Conservation (phyloP, 1,140 invertebrate genomes). For the Ostrea denselamellosa region DNA sequence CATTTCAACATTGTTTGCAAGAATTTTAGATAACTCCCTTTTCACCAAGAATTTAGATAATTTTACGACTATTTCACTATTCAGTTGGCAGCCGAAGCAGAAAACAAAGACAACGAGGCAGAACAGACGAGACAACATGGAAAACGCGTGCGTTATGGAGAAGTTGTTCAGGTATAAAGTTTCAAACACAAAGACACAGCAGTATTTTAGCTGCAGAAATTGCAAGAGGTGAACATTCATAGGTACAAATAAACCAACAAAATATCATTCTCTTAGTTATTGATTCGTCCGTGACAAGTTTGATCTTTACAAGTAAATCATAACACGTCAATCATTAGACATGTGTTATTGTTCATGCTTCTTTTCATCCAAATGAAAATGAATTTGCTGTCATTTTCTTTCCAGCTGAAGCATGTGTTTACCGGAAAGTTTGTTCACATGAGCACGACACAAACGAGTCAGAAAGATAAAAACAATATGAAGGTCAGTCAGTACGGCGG, state of each 20-base stretch:
- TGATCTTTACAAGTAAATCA: no score
- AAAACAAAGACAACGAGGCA: slow-evolving; percentile 77
- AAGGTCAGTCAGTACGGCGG: slow-evolving; percentile 66
- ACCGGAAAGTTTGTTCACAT: slow-evolving; percentile 78
- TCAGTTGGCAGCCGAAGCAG: slow-evolving; percentile 76
- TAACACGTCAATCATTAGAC: not conserved
- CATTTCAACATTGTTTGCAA: no score
- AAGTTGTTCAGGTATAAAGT: slow-evolving; percentile 74
- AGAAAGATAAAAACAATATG: slow-evolving; percentile 79
- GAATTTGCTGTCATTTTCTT: slow-evolving; percentile 32
- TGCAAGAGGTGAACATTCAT: no score
- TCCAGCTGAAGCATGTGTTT: slow-evolving; percentile 77
- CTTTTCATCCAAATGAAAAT: not conserved
- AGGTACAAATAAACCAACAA: no score
- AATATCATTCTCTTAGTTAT: no score
- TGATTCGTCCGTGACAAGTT: no score
- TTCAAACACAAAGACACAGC: not conserved
- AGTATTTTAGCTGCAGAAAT: no score
- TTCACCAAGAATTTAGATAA: not conserved
- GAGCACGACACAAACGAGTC: slow-evolving; percentile 79
- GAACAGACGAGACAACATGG: slow-evolving; percentile 77
- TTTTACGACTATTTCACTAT: not conserved
- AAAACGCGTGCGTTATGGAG: slow-evolving; percentile 77
- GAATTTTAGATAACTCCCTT: not conserved
- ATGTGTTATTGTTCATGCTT: not conserved